Evolutionary conservation across 2,113 vertebrate species (phyloP).

Genomic region (Cynocephalus volans): DNA sequence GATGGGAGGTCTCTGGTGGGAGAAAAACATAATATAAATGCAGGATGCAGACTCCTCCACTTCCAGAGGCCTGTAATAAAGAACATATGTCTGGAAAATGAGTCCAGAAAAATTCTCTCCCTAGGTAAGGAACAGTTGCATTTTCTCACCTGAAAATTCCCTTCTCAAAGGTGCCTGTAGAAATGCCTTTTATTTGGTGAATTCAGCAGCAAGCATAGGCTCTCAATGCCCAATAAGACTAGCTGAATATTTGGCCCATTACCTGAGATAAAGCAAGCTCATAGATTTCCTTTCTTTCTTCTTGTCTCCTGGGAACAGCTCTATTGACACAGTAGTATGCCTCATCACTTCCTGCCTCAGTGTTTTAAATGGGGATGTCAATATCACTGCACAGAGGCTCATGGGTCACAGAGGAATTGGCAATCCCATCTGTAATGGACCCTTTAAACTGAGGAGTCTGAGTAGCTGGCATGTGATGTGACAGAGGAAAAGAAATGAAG

Average conservation of each 20-base stretch:
- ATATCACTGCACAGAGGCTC: constrained; percentile 22
- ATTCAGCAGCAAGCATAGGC: not conserved
- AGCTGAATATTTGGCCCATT: not conserved
- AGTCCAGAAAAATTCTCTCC: not conserved
- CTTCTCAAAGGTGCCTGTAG: not conserved
- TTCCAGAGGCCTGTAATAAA: not conserved
- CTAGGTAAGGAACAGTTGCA: not conserved
- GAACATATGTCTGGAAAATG: not conserved
- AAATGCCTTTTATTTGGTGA: not conserved
- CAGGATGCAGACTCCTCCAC: not conserved
- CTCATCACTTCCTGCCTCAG: constrained; percentile 9
- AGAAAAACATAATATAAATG: not conserved
- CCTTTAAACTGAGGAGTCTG: not conserved
- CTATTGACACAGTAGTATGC: not conserved
- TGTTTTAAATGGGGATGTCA: constrained; percentile 47
- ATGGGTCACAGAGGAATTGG: constrained; percentile 5
- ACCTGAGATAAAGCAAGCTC: not conserved
- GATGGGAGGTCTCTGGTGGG: not conserved
- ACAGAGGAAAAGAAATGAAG: constrained; percentile 15
- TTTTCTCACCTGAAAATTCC: constrained; percentile 15
- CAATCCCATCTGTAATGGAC: not conserved
- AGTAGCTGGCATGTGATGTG: not conserved
- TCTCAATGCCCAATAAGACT: not conserved
- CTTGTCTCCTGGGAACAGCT: constrained; percentile 2
- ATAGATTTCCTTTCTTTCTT: not conserved